Base-by-base conservation (phyloP, 2,797 vertebrate species). In the Sciurus carolinensis region DNA sequence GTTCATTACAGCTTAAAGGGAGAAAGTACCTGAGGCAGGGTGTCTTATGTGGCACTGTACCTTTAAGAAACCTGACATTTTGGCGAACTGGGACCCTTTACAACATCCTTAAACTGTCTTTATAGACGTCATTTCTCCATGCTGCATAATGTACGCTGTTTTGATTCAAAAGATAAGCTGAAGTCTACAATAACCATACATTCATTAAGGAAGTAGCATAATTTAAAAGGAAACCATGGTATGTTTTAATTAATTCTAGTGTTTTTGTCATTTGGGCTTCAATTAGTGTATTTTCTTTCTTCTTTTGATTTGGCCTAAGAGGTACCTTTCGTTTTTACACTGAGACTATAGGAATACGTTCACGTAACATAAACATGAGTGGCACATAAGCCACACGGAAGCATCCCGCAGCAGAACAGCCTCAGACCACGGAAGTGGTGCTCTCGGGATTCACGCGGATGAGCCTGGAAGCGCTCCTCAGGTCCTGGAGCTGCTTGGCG, bases 401-500 rank as follows among this genome's bases (percentile, higher is more conserved):
- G 15, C 64, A 42, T 42, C 22, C 4, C 18, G 5, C 22, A 57
- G 7, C 20, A 22, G 54, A 22, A 57, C 67, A 24, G 15, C 14
- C 10, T 99, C 98, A 99, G 93, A 99, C 99, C 97, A 99, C 98
- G 1, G 99, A 99, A 0, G 99, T 99, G 82, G 99, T 99, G 97
- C 99, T 99, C 96, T 99, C 99, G 0, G 99, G 99, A 87, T 99
- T 99, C 95, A 99, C 98, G 2, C 99, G 99, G 52, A 99, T 98
- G 9, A 99, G 82, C 85, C 99, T 98, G 1, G 99, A 99, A 95
- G 99, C 99, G 95, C 99, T 99, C 97, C 99, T 99, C 97, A 99
- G 98, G 98, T 99, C 99, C 98, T 99, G 99, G 88, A 99, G 98
- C 97, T 99, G 99, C 89, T 99, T 99, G 97, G 99, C 99, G 0